These are phyloP conservation scores for Pomacea maculata DNA, from an alignment of 1,140 invertebrate species.

Conservation along the genomic window DNA sequence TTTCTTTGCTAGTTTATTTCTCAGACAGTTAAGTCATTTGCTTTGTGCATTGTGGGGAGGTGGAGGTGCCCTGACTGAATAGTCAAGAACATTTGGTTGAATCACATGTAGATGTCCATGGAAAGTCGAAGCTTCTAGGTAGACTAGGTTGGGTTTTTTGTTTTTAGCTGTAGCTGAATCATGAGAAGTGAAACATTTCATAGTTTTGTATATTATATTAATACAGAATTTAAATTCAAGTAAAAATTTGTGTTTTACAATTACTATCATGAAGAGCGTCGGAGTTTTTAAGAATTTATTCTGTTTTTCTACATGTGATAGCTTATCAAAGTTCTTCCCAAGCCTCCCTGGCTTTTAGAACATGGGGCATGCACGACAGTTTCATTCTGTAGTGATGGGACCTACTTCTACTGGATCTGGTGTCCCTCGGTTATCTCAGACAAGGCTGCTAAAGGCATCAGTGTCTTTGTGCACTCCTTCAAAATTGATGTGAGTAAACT, in stretches of 20 bases:
- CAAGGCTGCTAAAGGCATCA: conserved; percentile 55
- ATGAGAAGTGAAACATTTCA: too few species aligned
- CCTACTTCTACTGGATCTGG: conserved; percentile 63
- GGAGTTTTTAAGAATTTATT: background rate
- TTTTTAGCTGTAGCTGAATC: too few species aligned
- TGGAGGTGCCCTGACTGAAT: too few species aligned
- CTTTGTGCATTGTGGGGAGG: too few species aligned
- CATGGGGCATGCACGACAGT: conserved; percentile 54
- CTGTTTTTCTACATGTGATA: background rate
- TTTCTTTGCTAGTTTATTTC: too few species aligned
- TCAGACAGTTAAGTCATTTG: background rate
- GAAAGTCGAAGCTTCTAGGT: too few species aligned
- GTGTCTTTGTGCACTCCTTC: conserved; percentile 55
- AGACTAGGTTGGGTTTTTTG: too few species aligned
- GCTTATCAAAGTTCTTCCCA: conserved; percentile 44
- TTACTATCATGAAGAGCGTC: background rate
- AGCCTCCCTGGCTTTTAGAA: conserved; percentile 39
- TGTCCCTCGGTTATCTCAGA: conserved; percentile 47
- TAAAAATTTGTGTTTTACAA: background rate
- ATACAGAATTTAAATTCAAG: too few species aligned
- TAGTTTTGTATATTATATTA: too few species aligned
- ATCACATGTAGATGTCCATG: too few species aligned
- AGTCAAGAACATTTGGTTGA: too few species aligned
- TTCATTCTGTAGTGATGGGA: conserved; percentile 60
- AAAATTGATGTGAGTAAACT: conserved; percentile 42